phyloP scores from a whole-genome alignment of 2,797 vertebrate genomes.

The Ptychobarbus kaznakovi region DNA sequence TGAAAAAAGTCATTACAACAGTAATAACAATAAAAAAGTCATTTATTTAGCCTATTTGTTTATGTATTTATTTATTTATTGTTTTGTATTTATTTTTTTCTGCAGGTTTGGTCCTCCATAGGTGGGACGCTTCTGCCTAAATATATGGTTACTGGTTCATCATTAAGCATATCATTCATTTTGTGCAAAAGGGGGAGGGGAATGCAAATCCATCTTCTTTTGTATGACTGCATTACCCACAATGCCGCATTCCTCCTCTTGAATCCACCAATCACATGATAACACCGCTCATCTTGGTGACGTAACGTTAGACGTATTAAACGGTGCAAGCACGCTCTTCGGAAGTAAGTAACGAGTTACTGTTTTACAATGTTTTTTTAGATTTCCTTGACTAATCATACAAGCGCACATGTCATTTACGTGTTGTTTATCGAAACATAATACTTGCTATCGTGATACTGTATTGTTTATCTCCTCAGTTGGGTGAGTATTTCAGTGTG shows the following conservation, averaged over 20 bases:
- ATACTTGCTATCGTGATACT: not conserved
- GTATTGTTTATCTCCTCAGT: not conserved
- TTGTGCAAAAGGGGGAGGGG: not conserved
- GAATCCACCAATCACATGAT: constrained; percentile 69
- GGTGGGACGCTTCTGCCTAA: not conserved
- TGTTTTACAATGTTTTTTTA: not conserved
- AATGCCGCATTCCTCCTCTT: not conserved
- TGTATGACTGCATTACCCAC: constrained; percentile 45
- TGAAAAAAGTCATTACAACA: not conserved
- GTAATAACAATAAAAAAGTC: too few species aligned
- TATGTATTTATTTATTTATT: too few species aligned
- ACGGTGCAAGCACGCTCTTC: constrained; percentile 55
- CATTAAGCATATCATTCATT: not conserved
- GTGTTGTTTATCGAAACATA: too few species aligned
- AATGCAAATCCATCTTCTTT: not conserved
- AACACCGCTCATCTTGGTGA: constrained; percentile 56
- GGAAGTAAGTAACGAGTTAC: constrained; percentile 53
- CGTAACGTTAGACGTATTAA: not conserved
- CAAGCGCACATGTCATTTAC: not conserved
- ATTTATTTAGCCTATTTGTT: too few species aligned
- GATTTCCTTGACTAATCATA: not conserved
- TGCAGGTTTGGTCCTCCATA: too few species aligned
- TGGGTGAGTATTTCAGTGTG: not conserved
- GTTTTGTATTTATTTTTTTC: too few species aligned
- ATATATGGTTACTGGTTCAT: not conserved